Percentiles rank a stretch among this genome's conserved stretches.
These are phyloP conservation scores for Magallana angulata DNA, from an alignment of 1,140 invertebrate species.

Conservation along the genomic window DNA sequence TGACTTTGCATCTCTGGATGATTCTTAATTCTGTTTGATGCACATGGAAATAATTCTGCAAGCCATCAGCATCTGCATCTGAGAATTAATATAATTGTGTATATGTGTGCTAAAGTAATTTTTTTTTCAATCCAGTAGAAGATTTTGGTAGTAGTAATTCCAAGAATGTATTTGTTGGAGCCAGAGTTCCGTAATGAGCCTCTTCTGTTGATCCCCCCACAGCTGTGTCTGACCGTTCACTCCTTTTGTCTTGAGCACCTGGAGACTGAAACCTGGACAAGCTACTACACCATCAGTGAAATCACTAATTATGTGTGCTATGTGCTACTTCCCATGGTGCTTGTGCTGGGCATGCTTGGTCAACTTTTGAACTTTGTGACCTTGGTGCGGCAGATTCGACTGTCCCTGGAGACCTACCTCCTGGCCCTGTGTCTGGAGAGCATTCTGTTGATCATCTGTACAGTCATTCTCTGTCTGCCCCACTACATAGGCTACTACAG, in stretches of 20 bases:
- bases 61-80: too few species aligned
- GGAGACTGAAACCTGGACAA: not conserved
- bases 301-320: conserved; percentile 73
- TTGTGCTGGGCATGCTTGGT: conserved; percentile 68
- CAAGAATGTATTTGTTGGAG: conserved; percentile 15
- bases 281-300: conserved; percentile 65
- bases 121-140: too few species aligned
- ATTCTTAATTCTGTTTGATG: not conserved
- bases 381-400: conserved; percentile 64
- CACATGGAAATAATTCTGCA: not conserved
- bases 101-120: too few species aligned
- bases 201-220: conserved; percentile 66
- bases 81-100: too few species aligned
- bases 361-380: conserved; percentile 72
- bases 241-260: conserved; percentile 54
- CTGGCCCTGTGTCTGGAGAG: conserved; percentile 70
- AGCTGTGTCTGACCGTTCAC: conserved; percentile 67
- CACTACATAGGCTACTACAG: conserved; percentile 70
- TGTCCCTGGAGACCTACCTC: conserved; percentile 74
- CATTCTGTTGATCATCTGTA: conserved; percentile 64
- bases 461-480: conserved; percentile 64
- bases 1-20: not conserved
- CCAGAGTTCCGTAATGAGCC: conserved; percentile 58
- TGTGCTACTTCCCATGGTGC: conserved; percentile 70
- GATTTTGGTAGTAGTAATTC: too few species aligned